These are phyloP conservation scores for Merluccius polli DNA, from an alignment of 2,797 vertebrate species.

Conservation along the genomic window DNA sequence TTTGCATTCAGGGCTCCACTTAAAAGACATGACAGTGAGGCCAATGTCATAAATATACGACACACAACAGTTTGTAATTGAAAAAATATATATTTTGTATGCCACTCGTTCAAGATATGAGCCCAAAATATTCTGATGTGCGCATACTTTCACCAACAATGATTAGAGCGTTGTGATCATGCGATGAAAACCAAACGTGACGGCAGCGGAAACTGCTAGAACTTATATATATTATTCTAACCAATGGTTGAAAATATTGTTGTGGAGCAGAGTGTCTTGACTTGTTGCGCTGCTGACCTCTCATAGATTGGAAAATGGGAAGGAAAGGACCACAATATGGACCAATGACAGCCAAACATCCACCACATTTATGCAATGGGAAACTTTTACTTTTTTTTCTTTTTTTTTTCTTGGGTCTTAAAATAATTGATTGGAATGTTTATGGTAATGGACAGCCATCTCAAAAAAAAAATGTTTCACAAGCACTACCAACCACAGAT, in stretches of 20 bases:
- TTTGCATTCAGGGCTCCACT: conserved; percentile 78
- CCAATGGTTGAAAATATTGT: background rate
- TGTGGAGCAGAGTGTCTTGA: conserved; percentile 27
- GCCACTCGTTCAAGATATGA: conserved; percentile 33
- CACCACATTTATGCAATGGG: conserved; percentile 62
- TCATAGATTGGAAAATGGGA: conserved; percentile 53
- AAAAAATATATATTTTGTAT: background rate
- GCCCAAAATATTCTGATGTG: conserved; percentile 58
- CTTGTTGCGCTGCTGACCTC: conserved; percentile 58
- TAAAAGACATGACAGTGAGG: conserved; percentile 74
- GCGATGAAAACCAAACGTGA: conserved; percentile 67
- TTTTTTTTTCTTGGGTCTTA: conserved; percentile 6
- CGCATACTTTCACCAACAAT: conserved; percentile 62
- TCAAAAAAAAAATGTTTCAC: conserved; percentile 43
- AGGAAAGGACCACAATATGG: conserved; percentile 42
- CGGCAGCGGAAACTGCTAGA: conserved; percentile 45
- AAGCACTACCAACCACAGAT: conserved; percentile 43
- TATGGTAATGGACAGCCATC: conserved; percentile 68
- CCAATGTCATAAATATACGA: conserved; percentile 69
- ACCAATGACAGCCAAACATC: conserved; percentile 50
- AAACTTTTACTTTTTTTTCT: conserved; percentile 12
- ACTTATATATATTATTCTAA: conserved; percentile 22
- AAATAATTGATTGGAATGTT: conserved; percentile 50
- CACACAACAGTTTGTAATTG: background rate
- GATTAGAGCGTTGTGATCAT: conserved; percentile 67